A percentile compares a stretch with the other conserved stretches of the same genome.
Evolutionary conservation across 2,797 vertebrate species (phyloP).

Genomic region (Sphenodon punctatus): DNA sequence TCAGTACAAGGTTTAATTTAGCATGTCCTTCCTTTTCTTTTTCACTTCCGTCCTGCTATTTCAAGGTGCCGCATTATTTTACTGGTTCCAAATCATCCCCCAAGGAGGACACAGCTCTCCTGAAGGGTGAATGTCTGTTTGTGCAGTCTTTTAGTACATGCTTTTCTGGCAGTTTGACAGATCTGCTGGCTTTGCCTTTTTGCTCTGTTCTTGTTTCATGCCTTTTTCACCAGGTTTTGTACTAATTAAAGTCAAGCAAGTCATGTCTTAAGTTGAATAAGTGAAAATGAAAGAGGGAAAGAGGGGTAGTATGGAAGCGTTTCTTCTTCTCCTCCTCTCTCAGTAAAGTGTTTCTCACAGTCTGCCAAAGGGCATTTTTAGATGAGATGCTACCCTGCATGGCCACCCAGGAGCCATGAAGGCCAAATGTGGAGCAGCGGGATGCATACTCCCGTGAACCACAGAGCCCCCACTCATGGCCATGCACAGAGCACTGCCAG

Average conservation of each 20-base stretch:
- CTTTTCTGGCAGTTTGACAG: background rate
- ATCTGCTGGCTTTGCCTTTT: slow-evolving; percentile 22
- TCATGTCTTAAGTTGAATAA: slow-evolving; percentile 5
- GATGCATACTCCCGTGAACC: too few relatives aligned
- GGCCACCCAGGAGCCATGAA: too few relatives aligned
- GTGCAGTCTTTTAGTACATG: background rate
- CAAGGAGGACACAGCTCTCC: background rate
- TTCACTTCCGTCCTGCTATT: background rate
- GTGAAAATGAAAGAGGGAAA: slow-evolving; percentile 17
- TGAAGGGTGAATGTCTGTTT: background rate
- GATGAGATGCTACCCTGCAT: too few relatives aligned
- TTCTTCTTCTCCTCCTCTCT: too few relatives aligned
- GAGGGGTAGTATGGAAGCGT: background rate
- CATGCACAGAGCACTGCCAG: too few relatives aligned
- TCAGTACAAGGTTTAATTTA: background rate
- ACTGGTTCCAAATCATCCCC: background rate
- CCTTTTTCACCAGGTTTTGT: background rate
- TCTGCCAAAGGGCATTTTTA: too few relatives aligned
- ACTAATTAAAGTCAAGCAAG: slow-evolving; percentile 41
- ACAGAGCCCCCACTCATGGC: too few relatives aligned
- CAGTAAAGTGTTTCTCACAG: too few relatives aligned
- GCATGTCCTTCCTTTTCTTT: background rate
- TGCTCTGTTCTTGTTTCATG: background rate
- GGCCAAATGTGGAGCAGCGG: too few relatives aligned
- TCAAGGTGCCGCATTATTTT: accelerated